Base-by-base conservation (phyloP, 1,140 invertebrate species). In the Cydia fagiglandana region DNA sequence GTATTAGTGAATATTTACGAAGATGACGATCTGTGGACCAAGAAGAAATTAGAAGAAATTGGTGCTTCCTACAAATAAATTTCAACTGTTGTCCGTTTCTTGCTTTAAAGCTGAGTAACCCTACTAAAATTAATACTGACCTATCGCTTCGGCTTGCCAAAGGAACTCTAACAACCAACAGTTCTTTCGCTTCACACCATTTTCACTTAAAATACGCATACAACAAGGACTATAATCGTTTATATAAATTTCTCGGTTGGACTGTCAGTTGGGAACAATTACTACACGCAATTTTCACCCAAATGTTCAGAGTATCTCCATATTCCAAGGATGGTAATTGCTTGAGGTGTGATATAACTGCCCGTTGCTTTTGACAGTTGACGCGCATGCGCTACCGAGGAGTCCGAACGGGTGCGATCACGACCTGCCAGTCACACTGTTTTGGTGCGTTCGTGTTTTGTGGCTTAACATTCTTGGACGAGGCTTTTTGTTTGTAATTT, bases 301-400 rank as follows among this genome's bases (percentile, higher is more conserved):
- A 38, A 38, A 15, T 17, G 30, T 17, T 20, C 34, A 45, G 2
- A 38, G 30, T 17, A 41, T 70, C 2, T 41, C n/a, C 66, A 38
- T 70, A 17, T 41, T 34, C 1, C 34, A 70, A 38, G 34, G 66
- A 38, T 38, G 30, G 30, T 17, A 38, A 17, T 70, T 17, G 66
- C 66, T 70, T 41, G 34, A 17, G 28, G 30, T 10, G 30, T 2
- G 84, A 84, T 84, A 82, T 78, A 80, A 81, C 77, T 78, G 75
- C 76, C 82, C 79, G 80, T 81, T 82, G 74, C 82, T 83, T 84
- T 87, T 81, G 86, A 89, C 88, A 85, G 81, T 88, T 88, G 84
- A 81, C 84, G 84, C 83, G 85, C 84, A 81, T 47, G 66, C 75
- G 66, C 75, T 76, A 76, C 75, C 66, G 74, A 74, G 66, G 66